These are phyloP conservation scores for Furcifer pardalis DNA, from an alignment of 2,797 vertebrate species.

Conservation along the genomic window DNA sequence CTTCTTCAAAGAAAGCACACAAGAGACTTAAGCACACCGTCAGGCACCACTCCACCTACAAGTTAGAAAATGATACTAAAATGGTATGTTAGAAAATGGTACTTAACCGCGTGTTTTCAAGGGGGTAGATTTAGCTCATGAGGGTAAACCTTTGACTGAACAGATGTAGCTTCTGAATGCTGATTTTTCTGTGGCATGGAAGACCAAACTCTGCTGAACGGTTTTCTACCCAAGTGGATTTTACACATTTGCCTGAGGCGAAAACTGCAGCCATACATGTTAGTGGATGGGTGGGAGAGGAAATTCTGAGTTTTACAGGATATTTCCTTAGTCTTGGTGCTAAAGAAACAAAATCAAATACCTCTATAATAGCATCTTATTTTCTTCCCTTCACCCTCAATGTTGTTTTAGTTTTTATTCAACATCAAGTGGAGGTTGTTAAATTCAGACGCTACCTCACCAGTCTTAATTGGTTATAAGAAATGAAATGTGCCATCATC, in stretches of 20 bases:
- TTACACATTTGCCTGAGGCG: neutral
- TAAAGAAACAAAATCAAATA: neutral
- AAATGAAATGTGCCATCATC: neutral
- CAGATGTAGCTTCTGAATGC: neutral
- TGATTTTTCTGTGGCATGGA: neutral
- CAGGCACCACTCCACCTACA: neutral
- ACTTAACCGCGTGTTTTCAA: neutral
- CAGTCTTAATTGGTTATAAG: neutral
- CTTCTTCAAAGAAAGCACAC: slow-evolving; percentile 17
- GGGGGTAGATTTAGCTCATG: slow-evolving; percentile 4
- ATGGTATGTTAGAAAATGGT: slow-evolving; percentile 4
- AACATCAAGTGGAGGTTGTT: neutral
- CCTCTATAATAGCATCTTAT: neutral
- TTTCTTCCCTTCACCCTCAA: neutral
- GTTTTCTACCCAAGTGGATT: neutral
- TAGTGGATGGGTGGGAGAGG: too few species aligned
- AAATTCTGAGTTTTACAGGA: neutral
- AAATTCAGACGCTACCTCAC: neutral
- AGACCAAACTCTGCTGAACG: neutral
- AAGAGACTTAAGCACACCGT: neutral
- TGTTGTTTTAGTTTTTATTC: neutral
- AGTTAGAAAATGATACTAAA: slow-evolving; percentile 13
- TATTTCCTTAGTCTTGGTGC: neutral
- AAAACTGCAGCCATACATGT: neutral
- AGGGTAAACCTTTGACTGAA: slow-evolving; percentile 1